phyloP scores from a whole-genome alignment of 2,797 vertebrate species.

The Cossypha polioptera region DNA sequence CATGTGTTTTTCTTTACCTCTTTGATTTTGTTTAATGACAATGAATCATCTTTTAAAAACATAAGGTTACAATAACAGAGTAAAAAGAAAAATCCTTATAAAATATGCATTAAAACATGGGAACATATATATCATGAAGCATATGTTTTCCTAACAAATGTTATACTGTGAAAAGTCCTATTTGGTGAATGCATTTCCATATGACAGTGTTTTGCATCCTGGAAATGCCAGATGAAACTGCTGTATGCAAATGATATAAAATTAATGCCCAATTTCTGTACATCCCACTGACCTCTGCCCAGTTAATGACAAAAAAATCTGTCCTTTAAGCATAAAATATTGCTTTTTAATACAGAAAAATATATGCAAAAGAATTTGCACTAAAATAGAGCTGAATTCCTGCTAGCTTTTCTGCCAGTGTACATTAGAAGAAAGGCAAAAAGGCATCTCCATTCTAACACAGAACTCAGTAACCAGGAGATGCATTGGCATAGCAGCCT shows the following conservation, averaged over 20 bases:
- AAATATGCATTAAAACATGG: conserved; percentile 58
- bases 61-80: conserved; percentile 53
- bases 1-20: conserved; percentile 60
- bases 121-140: not conserved
- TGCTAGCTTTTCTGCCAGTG: not conserved
- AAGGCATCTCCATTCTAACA: not conserved
- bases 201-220: not conserved
- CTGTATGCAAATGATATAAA: not conserved
- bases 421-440: not conserved
- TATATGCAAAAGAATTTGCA: not conserved
- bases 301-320: conserved; percentile 10
- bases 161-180: not conserved
- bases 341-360: conserved; percentile 1
- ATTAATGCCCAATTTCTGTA: not conserved
- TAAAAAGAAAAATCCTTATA: conserved; percentile 31
- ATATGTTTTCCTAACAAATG: not conserved
- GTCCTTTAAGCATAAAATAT: not conserved
- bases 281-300: not conserved
- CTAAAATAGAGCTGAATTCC: not conserved
- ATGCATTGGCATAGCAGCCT: not conserved
- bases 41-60: conserved; percentile 21
- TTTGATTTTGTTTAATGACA: conserved; percentile 52
- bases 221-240: not conserved
- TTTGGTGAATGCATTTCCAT: not conserved
- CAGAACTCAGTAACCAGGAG: not conserved